Evolutionary conservation across 2,888 invertebrate species (phyloP).

Genomic region (Eupithecia inturbata): DNA sequence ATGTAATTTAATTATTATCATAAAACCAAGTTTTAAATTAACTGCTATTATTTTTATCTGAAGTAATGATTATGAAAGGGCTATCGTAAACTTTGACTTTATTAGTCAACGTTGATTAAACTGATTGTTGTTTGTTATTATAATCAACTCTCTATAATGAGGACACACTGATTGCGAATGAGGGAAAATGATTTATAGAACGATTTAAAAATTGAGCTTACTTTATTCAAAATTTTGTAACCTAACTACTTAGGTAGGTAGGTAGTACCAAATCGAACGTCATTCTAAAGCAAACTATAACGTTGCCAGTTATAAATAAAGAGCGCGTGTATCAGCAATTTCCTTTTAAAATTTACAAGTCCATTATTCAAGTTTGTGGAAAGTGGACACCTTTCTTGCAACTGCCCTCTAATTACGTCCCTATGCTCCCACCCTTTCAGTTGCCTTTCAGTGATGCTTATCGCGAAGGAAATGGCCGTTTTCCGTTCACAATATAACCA

Average conservation of each 20-base stretch:
- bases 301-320: constrained; percentile 5
- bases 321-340: constrained; percentile 50
- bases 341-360: constrained; percentile 66
- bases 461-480: constrained; percentile 82
- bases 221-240: neutral
- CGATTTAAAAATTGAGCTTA: neutral
- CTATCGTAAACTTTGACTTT: constrained; percentile 65
- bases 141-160: constrained; percentile 39
- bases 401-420: constrained; percentile 67
- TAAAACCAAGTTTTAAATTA: constrained; percentile 23
- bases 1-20: constrained; percentile 5
- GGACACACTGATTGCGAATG: constrained; percentile 17
- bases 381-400: constrained; percentile 56
- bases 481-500: constrained; percentile 81
- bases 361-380: constrained; percentile 52
- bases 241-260: neutral
- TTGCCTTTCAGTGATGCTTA: constrained; percentile 81
- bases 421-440: constrained; percentile 79
- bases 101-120: constrained; percentile 44
- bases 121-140: constrained; percentile 38
- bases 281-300: neutral
- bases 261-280: neutral
- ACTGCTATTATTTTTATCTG: constrained; percentile 42
- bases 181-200: constrained; percentile 21
- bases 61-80: constrained; percentile 57